Evolutionary conservation across 2,888 invertebrate species (phyloP).

Genomic region (Epistrophe grossulariae): DNA sequence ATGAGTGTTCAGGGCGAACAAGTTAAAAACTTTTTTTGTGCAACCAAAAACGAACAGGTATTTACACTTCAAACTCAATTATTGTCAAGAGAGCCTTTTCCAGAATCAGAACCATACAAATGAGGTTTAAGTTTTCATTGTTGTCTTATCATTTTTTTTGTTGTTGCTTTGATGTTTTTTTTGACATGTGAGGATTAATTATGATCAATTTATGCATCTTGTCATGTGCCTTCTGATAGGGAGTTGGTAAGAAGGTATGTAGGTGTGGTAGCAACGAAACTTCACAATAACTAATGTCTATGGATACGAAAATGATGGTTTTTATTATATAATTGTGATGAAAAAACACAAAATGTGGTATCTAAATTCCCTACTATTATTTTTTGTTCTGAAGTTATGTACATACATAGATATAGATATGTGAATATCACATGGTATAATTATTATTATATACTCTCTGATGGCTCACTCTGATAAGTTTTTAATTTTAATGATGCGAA

Average conservation of each 20-base stretch:
- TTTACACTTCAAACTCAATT: slow-evolving; percentile 40
- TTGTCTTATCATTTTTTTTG: slow-evolving; percentile 31
- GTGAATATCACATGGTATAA: slow-evolving; percentile 26
- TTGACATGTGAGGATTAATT: slow-evolving; percentile 52
- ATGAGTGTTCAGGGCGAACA: slow-evolving; percentile 57
- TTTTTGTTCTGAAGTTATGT: slow-evolving; percentile 2
- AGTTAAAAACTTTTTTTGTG: slow-evolving; percentile 37
- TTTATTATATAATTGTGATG: slow-evolving; percentile 41
- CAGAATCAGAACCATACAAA: slow-evolving; percentile 4
- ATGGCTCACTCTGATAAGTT: slow-evolving; percentile 43
- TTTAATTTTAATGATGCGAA: slow-evolving; percentile 15
- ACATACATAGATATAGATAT: neutral
- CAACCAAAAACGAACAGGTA: slow-evolving; percentile 42
- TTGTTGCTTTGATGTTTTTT: neutral
- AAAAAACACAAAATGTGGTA: slow-evolving; percentile 27
- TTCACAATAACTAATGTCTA: neutral
- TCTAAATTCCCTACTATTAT: slow-evolving; percentile 10
- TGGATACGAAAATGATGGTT: slow-evolving; percentile 2
- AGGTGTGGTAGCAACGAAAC: slow-evolving; percentile 18
- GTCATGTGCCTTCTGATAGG: slow-evolving; percentile 45
- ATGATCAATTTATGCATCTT: slow-evolving; percentile 48
- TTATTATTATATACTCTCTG: slow-evolving; percentile 28
- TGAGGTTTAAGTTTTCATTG: slow-evolving; percentile 1
- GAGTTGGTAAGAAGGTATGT: neutral
- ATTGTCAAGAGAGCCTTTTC: slow-evolving; percentile 31